Evolutionary conservation across 1,140 invertebrate species (phyloP).

Genomic region (Chironomus tepperi): DNA sequence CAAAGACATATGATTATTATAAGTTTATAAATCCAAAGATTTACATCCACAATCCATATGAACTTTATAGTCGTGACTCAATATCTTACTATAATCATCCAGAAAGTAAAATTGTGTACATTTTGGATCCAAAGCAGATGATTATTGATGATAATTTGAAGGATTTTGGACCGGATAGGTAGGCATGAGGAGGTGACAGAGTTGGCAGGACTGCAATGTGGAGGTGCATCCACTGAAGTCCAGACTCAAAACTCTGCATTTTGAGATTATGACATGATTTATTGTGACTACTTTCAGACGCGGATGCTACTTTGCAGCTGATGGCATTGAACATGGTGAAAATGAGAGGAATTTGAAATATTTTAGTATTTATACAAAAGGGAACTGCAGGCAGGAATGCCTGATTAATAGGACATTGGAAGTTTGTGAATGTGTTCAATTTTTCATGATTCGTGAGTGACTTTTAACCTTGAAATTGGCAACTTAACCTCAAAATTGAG

Average conservation of each 20-base stretch:
- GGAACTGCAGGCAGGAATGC: neutral
- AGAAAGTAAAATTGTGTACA: neutral
- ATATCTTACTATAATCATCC: neutral
- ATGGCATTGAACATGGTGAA: neutral
- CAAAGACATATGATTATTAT: too few species aligned
- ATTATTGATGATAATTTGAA: neutral
- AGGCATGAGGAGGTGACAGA: too few species aligned
- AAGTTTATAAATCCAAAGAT: neutral
- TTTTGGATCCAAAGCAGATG: neutral
- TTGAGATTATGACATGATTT: too few species aligned
- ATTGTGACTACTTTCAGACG: neutral
- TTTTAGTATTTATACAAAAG: neutral
- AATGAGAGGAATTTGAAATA: neutral
- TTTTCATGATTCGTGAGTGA: neutral
- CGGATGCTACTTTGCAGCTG: neutral
- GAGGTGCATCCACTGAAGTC: too few species aligned
- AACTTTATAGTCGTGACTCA: neutral
- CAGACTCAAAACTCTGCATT: too few species aligned
- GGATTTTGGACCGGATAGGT: neutral
- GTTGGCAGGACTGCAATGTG: too few species aligned
- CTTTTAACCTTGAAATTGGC: too few species aligned
- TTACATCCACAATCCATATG: neutral
- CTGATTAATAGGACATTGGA: neutral
- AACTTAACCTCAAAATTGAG: too few species aligned
- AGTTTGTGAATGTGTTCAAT: neutral